Evolutionary conservation across 2,797 vertebrate species (phyloP).

Genomic region (Rhinoraja longicauda): DNA sequence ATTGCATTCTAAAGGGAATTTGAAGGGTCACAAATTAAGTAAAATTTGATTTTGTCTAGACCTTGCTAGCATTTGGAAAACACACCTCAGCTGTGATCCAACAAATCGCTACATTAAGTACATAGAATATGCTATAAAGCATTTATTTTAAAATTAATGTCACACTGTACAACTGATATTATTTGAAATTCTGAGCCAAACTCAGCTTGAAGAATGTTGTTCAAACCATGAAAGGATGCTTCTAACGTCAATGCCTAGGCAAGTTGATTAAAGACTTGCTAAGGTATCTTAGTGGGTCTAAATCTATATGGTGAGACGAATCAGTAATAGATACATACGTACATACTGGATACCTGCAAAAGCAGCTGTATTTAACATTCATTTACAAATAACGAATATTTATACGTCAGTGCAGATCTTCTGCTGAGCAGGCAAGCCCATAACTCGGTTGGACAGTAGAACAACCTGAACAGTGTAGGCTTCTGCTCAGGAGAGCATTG

Average conservation of each 20-base stretch:
- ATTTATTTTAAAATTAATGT: background rate
- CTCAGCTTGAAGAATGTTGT: background rate
- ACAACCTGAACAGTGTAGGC: too few relatives aligned
- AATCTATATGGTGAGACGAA: background rate
- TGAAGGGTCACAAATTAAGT: constrained; percentile 19
- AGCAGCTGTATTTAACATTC: background rate
- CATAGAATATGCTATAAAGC: background rate
- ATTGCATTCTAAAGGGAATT: background rate
- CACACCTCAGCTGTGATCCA: background rate
- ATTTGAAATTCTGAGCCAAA: background rate
- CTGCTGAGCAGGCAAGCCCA: too few relatives aligned
- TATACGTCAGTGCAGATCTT: too few relatives aligned
- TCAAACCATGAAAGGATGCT: background rate
- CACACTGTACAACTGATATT: background rate
- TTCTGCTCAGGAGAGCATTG: too few relatives aligned
- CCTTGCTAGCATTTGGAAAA: constrained; percentile 15
- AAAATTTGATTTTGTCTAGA: constrained; percentile 31
- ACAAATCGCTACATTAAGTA: background rate
- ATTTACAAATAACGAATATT: background rate
- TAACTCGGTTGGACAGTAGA: too few relatives aligned
- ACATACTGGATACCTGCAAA: background rate
- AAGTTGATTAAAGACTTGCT: background rate
- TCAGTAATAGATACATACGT: background rate
- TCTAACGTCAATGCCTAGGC: background rate
- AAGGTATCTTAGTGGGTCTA: background rate